Conservation (phyloP, 2,797 vertebrate species). For the Pseudochirops corinnae region DNA sequence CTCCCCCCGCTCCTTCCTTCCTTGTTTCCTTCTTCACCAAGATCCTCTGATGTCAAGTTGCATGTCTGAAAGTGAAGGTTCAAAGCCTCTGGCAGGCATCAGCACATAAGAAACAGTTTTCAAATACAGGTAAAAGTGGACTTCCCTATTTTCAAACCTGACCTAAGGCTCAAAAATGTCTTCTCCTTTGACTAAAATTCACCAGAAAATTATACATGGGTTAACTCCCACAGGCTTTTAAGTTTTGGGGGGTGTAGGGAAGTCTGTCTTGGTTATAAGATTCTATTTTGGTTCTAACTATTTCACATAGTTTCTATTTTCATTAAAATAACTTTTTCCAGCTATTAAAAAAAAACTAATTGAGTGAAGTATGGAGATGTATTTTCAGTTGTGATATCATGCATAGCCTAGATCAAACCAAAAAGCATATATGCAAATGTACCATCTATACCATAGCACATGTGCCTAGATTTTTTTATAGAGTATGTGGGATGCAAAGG, state of each 20-base stretch:
- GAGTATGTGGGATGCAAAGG: background rate
- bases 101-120: background rate
- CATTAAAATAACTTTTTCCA: slow-evolving; percentile 36
- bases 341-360: slow-evolving; percentile 60
- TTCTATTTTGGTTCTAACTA: slow-evolving; percentile 63
- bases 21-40: background rate
- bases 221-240: slow-evolving; percentile 25
- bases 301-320: slow-evolving; percentile 67
- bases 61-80: background rate
- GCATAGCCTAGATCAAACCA: slow-evolving; percentile 8
- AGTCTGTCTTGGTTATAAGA: slow-evolving; percentile 60
- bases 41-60: background rate
- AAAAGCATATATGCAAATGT: slow-evolving; percentile 11
- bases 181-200: slow-evolving; percentile 28
- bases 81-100: background rate
- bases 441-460: background rate
- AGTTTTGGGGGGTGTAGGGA: slow-evolving; percentile 36
- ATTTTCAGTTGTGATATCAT: slow-evolving; percentile 53
- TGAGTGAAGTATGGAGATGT: slow-evolving; percentile 59
- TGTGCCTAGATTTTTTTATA: slow-evolving; percentile 42
- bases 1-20: background rate
- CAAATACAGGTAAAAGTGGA: background rate
- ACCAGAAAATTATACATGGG: slow-evolving; percentile 1
- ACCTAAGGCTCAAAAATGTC: background rate
- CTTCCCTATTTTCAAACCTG: background rate